These are phyloP conservation scores for Mycteria americana DNA, from an alignment of 2,797 vertebrate species.

Conservation along the genomic window DNA sequence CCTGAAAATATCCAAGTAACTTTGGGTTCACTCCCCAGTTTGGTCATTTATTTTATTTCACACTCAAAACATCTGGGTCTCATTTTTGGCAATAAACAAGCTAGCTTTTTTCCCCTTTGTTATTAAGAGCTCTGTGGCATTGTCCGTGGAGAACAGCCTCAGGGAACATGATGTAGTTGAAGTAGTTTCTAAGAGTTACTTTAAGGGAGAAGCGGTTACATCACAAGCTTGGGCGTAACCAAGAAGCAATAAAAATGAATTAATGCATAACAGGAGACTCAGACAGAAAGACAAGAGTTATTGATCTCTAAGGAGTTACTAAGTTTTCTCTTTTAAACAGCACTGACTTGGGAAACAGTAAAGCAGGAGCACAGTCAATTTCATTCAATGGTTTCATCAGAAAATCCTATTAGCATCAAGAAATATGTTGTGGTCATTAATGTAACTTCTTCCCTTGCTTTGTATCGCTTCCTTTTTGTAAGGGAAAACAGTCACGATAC, in stretches of 20 bases:
- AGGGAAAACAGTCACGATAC: not conserved
- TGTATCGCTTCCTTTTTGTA: not conserved
- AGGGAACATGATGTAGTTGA: slow-evolving; percentile 37
- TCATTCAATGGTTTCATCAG: not conserved
- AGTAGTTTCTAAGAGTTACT: slow-evolving; percentile 14
- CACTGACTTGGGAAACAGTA: not conserved
- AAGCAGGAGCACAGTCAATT: not conserved
- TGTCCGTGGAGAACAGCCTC: slow-evolving; percentile 16
- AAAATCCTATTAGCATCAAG: not conserved
- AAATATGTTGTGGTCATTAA: not conserved
- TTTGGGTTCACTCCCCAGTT: slow-evolving; percentile 36
- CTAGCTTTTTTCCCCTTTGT: not conserved
- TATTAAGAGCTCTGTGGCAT: not conserved
- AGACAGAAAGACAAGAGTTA: not conserved
- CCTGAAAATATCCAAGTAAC: slow-evolving; percentile 26
- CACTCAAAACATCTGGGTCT: slow-evolving; percentile 67
- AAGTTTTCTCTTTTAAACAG: not conserved
- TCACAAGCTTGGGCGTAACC: slow-evolving; percentile 46
- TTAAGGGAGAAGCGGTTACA: not conserved
- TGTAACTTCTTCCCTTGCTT: not conserved
- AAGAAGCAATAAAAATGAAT: slow-evolving; percentile 53
- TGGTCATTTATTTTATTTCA: slow-evolving; percentile 49
- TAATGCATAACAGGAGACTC: not conserved
- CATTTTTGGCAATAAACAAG: slow-evolving; percentile 32
- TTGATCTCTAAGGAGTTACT: not conserved